Percentiles rank a stretch among this genome's conserved stretches.
phyloP scores from a whole-genome alignment of 2,113 vertebrate genomes.

The cattle (Bos taurus) region ARS-UCD2.0 NC_037352.1:36601001-36601500 shows the following conservation, averaged over 20 bases:
- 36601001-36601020: not conserved
- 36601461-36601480: not conserved
- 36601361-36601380: constrained; percentile 34
- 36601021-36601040: not conserved
- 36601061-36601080: not conserved
- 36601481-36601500: not conserved
- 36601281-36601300: not conserved
- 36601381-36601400: not conserved
- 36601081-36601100: not conserved
- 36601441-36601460: constrained; percentile 48
- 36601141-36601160: not conserved
- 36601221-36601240: not conserved
- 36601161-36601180: not conserved
- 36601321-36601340: constrained; percentile 33
- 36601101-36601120: not conserved
- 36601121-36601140: not conserved
- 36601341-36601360: constrained; percentile 22
- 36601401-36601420: not conserved
- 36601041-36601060: not conserved
- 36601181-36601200: not conserved
- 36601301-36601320: not conserved
- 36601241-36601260: not conserved
- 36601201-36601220: not conserved
- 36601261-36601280: not conserved
- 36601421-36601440: not conserved